Percentiles rank a stretch among this genome's conserved stretches.
These are phyloP conservation scores for Zonitis immaculata DNA, from an alignment of 2,888 invertebrate genomes.

Conservation along the genomic window DNA sequence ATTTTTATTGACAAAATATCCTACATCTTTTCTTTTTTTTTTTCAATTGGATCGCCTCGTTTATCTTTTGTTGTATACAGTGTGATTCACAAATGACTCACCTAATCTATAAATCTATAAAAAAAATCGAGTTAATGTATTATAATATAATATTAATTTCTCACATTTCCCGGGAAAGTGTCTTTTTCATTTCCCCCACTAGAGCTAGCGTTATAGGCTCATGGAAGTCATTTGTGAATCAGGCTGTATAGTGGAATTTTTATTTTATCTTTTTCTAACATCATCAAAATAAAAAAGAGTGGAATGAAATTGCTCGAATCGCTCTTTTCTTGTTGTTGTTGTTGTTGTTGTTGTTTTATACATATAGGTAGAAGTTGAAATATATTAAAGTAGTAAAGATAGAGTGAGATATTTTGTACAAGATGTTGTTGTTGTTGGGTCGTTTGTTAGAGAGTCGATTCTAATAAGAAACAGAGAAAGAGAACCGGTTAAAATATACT, in stretches of 20 bases:
- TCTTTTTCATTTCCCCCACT: too few relatives aligned
- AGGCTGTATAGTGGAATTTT: neutral
- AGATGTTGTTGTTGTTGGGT: neutral
- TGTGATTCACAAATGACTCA: too few relatives aligned
- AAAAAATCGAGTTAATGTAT: too few relatives aligned
- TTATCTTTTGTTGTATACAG: neutral
- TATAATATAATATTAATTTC: too few relatives aligned
- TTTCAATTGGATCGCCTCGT: neutral
- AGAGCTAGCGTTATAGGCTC: too few relatives aligned
- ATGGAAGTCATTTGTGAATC: too few relatives aligned
- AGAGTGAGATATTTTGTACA: neutral
- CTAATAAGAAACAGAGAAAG: neutral
- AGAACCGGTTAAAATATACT: neutral
- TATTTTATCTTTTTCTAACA: neutral
- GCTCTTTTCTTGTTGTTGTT: neutral
- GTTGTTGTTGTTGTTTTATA: neutral
- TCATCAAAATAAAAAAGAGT: neutral
- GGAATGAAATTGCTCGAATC: neutral
- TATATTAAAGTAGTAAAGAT: neutral
- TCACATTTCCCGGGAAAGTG: too few relatives aligned
- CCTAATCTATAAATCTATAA: too few relatives aligned
- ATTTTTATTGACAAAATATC: neutral
- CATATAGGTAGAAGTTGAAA: too few relatives aligned
- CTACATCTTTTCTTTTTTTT: neutral
- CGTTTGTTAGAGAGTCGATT: too few relatives aligned